Percentiles rank a stretch among this genome's conserved stretches.
phyloP scores from a whole-genome alignment of 1,140 invertebrate genomes.

The Armadillidium nasatum region DNA sequence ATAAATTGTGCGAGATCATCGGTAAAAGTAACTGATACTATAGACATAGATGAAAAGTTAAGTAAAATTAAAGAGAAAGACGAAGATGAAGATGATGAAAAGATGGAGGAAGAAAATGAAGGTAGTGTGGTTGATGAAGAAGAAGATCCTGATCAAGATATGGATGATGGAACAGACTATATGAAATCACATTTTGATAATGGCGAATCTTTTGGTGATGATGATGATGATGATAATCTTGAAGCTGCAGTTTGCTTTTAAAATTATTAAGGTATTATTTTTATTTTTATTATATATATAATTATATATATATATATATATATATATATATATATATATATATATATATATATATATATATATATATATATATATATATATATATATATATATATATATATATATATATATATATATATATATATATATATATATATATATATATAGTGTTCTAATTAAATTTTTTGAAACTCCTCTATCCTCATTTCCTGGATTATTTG shows the following conservation, averaged over 20 bases:
- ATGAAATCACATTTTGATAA: constrained; percentile 78
- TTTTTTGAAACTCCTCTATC: too few species aligned
- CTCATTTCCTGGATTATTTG: too few species aligned
- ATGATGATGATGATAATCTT: constrained; percentile 77
- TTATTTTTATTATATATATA: background rate
- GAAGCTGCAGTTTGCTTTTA: constrained; percentile 54
- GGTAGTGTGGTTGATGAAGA: background rate
- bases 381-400: too few species aligned
- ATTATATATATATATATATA: too few species aligned
- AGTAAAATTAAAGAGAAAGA: background rate
- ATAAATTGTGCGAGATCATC: background rate
- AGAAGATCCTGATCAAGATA: constrained; percentile 57
- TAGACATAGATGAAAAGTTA: background rate
- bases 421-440: too few species aligned
- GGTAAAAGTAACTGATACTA: background rate
- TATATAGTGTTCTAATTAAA: too few species aligned
- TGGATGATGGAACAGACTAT: constrained; percentile 69
- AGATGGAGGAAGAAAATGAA: too few species aligned
- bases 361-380: too few species aligned
- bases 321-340: too few species aligned
- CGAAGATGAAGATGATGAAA: background rate
- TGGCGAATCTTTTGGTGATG: constrained; percentile 75
- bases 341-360: too few species aligned
- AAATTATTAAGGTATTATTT: background rate
- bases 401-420: too few species aligned